These are phyloP conservation scores for Triplophysa tibetana DNA, from an alignment of 2,113 vertebrate species.

Conservation along the genomic window DNA sequence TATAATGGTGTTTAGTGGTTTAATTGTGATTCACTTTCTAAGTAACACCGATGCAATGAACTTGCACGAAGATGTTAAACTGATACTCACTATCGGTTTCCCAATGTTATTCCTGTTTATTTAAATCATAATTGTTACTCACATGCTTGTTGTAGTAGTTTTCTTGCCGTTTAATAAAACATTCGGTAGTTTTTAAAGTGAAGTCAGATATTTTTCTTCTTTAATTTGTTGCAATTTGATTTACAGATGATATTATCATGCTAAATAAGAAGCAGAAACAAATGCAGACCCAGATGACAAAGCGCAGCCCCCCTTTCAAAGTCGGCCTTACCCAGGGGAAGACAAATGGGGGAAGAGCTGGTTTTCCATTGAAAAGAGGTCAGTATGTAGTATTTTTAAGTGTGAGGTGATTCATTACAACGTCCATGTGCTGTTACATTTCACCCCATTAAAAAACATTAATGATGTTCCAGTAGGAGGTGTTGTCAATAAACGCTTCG, in stretches of 20 bases:
- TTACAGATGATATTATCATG: conserved; percentile 91
- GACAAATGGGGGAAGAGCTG: conserved; percentile 65
- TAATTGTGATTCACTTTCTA: not conserved
- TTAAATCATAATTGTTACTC: not conserved
- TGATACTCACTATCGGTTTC: not conserved
- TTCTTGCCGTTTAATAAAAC: not conserved
- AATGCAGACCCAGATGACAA: conserved; percentile 70
- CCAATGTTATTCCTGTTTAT: not conserved
- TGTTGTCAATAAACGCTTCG: conserved; percentile 72
- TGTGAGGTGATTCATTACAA: not conserved
- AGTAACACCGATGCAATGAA: not conserved
- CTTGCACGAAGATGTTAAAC: too few species aligned
- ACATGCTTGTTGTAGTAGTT: too few species aligned
- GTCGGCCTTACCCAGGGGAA: conserved; percentile 76
- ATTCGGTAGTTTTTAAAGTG: not conserved
- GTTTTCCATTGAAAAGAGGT: conserved; percentile 79
- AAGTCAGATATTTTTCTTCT: not conserved
- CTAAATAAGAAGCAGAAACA: conserved; percentile 89
- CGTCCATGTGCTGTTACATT: not conserved
- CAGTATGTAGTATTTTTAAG: not conserved
- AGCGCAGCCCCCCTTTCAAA: conserved; percentile 69
- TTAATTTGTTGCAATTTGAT: conserved; percentile 5
- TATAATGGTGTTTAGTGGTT: not conserved
- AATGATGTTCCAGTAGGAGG: conserved; percentile 63
- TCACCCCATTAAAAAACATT: not conserved